phyloP scores from a whole-genome alignment of 2,113 vertebrate species.

The Lanius collurio region DNA sequence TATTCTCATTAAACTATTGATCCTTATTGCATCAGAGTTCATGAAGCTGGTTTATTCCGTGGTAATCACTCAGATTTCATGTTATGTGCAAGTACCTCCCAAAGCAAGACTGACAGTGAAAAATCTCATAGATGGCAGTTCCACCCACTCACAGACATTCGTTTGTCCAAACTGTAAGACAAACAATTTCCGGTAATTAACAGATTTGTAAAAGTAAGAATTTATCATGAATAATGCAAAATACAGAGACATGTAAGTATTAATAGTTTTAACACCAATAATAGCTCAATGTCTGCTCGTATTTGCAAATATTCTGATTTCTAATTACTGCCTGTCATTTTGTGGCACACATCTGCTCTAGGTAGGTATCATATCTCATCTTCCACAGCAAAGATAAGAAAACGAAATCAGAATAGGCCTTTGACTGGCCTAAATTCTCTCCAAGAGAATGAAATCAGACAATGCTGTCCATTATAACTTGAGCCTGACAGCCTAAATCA shows the following conservation, averaged over 20 bases:
- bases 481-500: background rate
- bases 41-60: background rate
- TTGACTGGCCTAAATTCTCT: background rate
- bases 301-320: background rate
- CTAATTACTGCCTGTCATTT: background rate
- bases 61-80: background rate
- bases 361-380: background rate
- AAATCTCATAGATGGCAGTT: background rate
- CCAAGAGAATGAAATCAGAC: background rate
- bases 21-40: background rate
- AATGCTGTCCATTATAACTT: background rate
- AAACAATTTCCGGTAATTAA: background rate
- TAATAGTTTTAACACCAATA: background rate
- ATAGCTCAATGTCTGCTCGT: background rate
- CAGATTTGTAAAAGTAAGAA: background rate
- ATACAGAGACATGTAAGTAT: background rate
- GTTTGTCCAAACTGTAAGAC: background rate
- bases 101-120: background rate
- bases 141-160: background rate
- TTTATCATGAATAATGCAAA: background rate
- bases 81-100: background rate
- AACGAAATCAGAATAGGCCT: background rate
- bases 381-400: background rate
- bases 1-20: background rate
- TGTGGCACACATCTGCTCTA: background rate